These are phyloP conservation scores for Acheta domesticus DNA, from an alignment of 2,888 invertebrate genomes.

Conservation along the genomic window DNA sequence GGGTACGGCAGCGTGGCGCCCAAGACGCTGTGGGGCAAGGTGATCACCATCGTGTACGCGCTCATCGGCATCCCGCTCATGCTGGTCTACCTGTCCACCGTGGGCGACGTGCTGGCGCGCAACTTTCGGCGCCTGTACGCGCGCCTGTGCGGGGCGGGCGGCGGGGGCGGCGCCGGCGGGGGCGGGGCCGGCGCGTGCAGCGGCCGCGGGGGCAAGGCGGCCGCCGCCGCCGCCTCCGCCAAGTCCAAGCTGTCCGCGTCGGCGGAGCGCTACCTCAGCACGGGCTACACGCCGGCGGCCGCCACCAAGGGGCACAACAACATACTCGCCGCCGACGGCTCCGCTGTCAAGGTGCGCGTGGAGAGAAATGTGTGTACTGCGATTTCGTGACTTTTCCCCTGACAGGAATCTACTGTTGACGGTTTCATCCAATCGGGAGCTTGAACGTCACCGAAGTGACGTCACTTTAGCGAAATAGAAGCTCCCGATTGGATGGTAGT, in stretches of 20 bases:
- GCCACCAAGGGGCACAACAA: slow-evolving; percentile 33
- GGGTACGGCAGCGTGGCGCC: slow-evolving; percentile 84
- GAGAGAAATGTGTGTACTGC: no score
- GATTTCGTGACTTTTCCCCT: no score
- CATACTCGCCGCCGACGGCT: slow-evolving; percentile 30
- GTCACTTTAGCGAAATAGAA: no score
- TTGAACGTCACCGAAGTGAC: no score
- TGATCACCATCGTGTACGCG: slow-evolving; percentile 81
- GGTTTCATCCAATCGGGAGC: no score
- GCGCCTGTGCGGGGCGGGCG: slow-evolving; percentile 48
- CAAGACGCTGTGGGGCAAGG: slow-evolving; percentile 71
- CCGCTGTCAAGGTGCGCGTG: slow-evolving; percentile 26
- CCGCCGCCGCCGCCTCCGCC: slow-evolving; percentile 23
- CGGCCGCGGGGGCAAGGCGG: slow-evolving; percentile 44
- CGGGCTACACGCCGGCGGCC: slow-evolving; percentile 29
- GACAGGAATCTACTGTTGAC: no score
- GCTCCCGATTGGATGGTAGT: no score
- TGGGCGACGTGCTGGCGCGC: slow-evolving; percentile 80
- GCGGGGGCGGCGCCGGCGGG: slow-evolving; percentile 36
- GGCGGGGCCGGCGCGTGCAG: slow-evolving; percentile 42
- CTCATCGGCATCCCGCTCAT: slow-evolving; percentile 84
- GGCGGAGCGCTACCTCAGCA: slow-evolving; percentile 26
- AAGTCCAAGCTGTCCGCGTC: not conserved
- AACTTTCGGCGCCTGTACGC: slow-evolving; percentile 70
- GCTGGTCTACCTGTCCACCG: slow-evolving; percentile 81